Conservation (phyloP, 2,113 vertebrate species). For the Girardinichthys multiradiatus region DNA sequence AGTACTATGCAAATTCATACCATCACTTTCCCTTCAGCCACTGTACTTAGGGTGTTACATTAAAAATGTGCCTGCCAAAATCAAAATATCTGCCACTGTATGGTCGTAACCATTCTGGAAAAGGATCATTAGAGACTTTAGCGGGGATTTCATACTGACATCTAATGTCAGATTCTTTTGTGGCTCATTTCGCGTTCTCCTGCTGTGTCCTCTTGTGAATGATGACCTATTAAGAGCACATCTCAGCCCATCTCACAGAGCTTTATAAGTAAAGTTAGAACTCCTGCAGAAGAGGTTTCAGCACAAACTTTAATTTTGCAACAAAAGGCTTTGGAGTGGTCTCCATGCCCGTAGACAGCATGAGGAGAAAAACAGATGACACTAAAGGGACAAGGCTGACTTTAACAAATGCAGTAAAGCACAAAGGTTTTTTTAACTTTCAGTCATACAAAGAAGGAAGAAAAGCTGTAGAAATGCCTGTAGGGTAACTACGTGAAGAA, state of each 20-base stretch:
- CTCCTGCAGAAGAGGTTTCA: slow-evolving; percentile 17
- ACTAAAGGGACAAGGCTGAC: slow-evolving; percentile 11
- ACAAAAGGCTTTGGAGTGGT: slow-evolving; percentile 50
- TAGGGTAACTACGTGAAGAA: too few species aligned
- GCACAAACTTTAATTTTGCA: slow-evolving; percentile 16
- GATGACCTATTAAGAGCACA: slow-evolving; percentile 17
- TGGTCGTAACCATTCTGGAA: not conserved
- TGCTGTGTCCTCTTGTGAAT: slow-evolving; percentile 22
- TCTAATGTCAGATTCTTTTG: not conserved
- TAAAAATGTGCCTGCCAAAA: not conserved
- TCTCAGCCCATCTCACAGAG: slow-evolving; percentile 19
- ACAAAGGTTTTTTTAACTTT: not conserved
- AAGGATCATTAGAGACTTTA: slow-evolving; percentile 3
- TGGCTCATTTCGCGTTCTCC: slow-evolving; percentile 9
- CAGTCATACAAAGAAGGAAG: not conserved
- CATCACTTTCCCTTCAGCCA: not conserved
- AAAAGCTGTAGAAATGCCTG: slow-evolving; percentile 10
- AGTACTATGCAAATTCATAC: not conserved
- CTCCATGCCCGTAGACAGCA: slow-evolving; percentile 29
- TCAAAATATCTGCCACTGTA: not conserved
- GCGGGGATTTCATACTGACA: not conserved
- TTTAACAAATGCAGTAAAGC: not conserved
- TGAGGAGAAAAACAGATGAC: slow-evolving; percentile 12
- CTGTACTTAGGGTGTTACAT: not conserved
- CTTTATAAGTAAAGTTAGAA: slow-evolving; percentile 15